Conservation (phyloP, 2,888 invertebrate genomes). For the Melipona beecheii region DNA sequence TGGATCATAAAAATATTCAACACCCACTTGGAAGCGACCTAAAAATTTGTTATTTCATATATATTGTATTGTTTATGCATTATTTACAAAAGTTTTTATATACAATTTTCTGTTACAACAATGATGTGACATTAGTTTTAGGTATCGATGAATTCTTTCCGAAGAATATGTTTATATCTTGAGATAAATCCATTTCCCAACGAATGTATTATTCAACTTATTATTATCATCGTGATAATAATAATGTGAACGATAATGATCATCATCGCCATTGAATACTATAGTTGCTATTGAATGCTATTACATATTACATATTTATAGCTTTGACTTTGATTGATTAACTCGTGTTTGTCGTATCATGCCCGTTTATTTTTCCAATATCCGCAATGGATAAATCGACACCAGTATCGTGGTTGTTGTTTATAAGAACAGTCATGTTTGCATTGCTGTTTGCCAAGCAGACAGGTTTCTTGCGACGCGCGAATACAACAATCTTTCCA, state of each 20-base stretch:
- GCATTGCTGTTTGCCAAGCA: conserved; percentile 73
- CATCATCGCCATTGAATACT: background rate
- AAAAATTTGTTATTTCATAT: conserved; percentile 13
- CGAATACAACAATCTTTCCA: conserved; percentile 64
- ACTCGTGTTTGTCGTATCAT: background rate
- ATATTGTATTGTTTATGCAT: conserved; percentile 3
- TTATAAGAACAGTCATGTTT: conserved; percentile 63
- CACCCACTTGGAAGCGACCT: background rate
- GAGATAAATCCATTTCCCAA: background rate
- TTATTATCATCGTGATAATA: background rate
- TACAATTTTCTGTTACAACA: background rate
- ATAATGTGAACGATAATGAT: background rate
- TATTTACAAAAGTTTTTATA: conserved; percentile 38
- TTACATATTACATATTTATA: background rate
- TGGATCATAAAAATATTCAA: background rate
- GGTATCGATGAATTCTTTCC: background rate
- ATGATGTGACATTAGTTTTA: background rate
- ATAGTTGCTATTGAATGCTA: background rate
- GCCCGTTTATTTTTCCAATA: background rate
- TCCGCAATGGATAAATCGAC: background rate
- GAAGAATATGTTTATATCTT: background rate
- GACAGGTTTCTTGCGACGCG: conserved; percentile 72
- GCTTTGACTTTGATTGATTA: background rate
- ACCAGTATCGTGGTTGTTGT: background rate
- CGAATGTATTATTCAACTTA: background rate